A percentile compares a stretch with the other conserved stretches of the same genome.
phyloP scores from a whole-genome alignment of 2,888 invertebrate species.

The Arctia plantaginis region DNA sequence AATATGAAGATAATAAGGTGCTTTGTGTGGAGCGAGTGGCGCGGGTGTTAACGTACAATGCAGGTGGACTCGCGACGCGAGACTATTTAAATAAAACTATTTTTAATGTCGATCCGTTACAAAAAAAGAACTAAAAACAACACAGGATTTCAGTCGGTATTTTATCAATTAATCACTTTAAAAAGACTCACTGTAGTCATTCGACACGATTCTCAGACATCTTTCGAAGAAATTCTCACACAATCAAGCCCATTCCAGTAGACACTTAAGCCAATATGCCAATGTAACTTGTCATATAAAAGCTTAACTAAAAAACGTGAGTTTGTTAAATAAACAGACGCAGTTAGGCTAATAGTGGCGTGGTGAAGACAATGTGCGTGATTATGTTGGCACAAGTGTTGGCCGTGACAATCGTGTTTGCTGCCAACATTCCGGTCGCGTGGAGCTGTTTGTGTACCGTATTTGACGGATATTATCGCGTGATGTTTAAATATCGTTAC shows the following conservation, averaged over 20 bases:
- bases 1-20: conserved; percentile 79
- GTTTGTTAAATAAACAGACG: conserved; percentile 41
- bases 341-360: conserved; percentile 59
- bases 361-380: conserved; percentile 47
- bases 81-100: conserved; percentile 20
- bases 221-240: conserved; percentile 18
- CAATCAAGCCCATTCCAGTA: conserved; percentile 17
- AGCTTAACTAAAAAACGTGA: conserved; percentile 48
- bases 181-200: neutral
- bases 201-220: neutral
- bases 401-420: conserved; percentile 55
- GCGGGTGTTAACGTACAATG: conserved; percentile 32
- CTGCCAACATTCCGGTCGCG: conserved; percentile 56
- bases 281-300: conserved; percentile 40
- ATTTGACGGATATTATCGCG: conserved; percentile 48
- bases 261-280: conserved; percentile 51
- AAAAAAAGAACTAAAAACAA: neutral
- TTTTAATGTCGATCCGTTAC: neutral
- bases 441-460: conserved; percentile 25
- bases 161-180: neutral
- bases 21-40: conserved; percentile 61
- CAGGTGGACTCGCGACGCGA: conserved; percentile 19
- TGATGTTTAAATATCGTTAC: conserved; percentile 71
- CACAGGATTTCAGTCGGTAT: neutral
- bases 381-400: conserved; percentile 79